A percentile compares a stretch with the other conserved stretches of the same genome.
Evolutionary conservation across 2,113 vertebrate genomes (phyloP).

Genomic region (Piliocolobus tephrosceles): DNA sequence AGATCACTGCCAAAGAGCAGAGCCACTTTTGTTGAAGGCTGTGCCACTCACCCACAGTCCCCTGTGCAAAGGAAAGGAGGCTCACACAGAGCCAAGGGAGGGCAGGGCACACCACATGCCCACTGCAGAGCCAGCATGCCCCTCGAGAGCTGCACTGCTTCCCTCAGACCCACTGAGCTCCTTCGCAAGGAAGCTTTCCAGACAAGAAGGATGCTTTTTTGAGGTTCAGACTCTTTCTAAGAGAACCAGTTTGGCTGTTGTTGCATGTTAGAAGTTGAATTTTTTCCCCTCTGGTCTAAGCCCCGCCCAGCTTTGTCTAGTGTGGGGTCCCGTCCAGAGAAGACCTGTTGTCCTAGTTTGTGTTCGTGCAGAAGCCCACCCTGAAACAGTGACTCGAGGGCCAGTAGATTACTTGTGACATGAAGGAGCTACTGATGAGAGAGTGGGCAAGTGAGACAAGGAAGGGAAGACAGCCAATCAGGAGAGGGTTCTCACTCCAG

Average conservation of each 20-base stretch:
- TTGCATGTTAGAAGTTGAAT: background rate
- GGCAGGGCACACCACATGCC: background rate
- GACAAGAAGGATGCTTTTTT: background rate
- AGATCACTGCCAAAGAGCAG: background rate
- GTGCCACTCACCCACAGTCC: too few relatives aligned
- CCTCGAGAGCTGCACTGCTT: too few relatives aligned
- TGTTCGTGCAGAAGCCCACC: background rate
- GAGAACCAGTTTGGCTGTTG: background rate
- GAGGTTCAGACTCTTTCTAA: background rate
- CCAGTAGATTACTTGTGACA: background rate
- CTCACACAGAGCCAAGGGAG: too few relatives aligned
- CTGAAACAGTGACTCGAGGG: background rate
- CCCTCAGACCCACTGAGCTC: background rate
- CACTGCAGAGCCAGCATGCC: background rate
- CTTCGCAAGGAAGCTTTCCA: background rate
- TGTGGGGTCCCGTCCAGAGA: background rate
- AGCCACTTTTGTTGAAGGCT: background rate
- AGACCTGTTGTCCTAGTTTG: background rate
- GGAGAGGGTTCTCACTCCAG: too few relatives aligned
- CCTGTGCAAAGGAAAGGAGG: too few relatives aligned
- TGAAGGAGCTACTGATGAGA: background rate
- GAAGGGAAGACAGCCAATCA: background rate
- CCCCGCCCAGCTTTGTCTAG: background rate
- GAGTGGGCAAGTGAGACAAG: background rate
- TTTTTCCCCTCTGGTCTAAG: background rate